These are phyloP conservation scores for Zaprionus capensis DNA, from an alignment of 1,140 invertebrate genomes.

Conservation along the genomic window DNA sequence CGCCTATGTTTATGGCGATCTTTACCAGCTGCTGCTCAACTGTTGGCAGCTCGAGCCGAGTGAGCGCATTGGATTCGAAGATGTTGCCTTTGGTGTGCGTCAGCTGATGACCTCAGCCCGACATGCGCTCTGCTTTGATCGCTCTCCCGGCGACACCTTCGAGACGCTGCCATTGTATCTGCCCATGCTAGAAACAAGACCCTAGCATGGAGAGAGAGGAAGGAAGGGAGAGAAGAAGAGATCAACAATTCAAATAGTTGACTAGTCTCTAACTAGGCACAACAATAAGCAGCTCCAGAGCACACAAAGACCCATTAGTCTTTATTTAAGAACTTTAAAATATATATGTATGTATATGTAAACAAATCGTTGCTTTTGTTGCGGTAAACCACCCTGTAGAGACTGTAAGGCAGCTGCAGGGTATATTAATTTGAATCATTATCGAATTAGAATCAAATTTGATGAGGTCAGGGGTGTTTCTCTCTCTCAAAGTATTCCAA, in stretches of 20 bases:
- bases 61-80: conserved; percentile 89
- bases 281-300: not conserved
- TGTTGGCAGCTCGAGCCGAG: conserved; percentile 94
- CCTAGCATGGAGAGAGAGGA: not conserved
- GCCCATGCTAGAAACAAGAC: conserved; percentile 72
- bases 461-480: not conserved
- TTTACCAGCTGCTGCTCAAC: conserved; percentile 92
- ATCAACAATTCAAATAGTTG: not conserved
- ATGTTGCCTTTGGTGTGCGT: conserved; percentile 85
- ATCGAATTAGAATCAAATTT: not conserved
- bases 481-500: not conserved
- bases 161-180: conserved; percentile 78
- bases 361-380: not conserved
- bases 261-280: not conserved
- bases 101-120: conserved; percentile 81
- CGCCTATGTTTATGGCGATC: conserved; percentile 89
- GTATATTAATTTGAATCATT: not conserved
- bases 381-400: not conserved
- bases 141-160: conserved; percentile 38
- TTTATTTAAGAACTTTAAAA: not conserved
- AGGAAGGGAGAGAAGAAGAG: not conserved
- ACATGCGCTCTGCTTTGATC: conserved; percentile 78
- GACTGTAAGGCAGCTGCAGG: not conserved
- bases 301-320: conserved; percentile 1
- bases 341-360: not conserved